Conservation (phyloP, 1,140 invertebrate species). For the Psix sp. region DNA sequence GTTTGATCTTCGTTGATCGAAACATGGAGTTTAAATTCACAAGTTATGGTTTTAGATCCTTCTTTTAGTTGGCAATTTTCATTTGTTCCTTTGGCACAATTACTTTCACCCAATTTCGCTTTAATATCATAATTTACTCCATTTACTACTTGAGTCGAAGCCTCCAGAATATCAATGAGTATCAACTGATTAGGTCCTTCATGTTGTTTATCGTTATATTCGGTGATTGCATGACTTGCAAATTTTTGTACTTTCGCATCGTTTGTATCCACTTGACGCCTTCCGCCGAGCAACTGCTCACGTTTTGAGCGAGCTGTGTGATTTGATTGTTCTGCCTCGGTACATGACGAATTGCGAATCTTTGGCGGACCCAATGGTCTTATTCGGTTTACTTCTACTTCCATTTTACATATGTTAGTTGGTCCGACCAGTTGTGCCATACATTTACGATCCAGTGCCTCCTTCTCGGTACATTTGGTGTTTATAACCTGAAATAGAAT, state of each 20-base stretch:
- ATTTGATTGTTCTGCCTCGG: constrained; percentile 25
- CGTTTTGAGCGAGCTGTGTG: constrained; percentile 13
- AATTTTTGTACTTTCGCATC: background rate
- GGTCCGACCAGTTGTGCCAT: constrained; percentile 51
- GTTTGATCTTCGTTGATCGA: background rate
- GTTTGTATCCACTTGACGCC: background rate
- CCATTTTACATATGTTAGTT: constrained; percentile 61
- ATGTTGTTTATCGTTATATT: background rate
- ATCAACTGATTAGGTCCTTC: background rate
- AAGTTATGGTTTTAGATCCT: background rate
- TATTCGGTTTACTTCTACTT: constrained; percentile 49
- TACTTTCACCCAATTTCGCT: background rate
- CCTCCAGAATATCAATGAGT: background rate
- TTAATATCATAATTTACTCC: background rate
- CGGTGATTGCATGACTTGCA: background rate
- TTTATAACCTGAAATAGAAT: constrained; percentile 44
- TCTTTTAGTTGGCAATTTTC: background rate
- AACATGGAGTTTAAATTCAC: constrained; percentile 6
- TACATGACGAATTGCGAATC: constrained; percentile 59
- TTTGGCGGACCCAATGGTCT: constrained; percentile 51
- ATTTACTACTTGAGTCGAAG: background rate
- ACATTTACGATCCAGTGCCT: constrained; percentile 55
- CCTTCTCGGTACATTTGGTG: constrained; percentile 57
- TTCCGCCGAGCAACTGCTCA: background rate
- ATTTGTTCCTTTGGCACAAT: background rate